Conservation (phyloP, 1,140 invertebrate genomes). For the Cheumatopsyche charites region DNA sequence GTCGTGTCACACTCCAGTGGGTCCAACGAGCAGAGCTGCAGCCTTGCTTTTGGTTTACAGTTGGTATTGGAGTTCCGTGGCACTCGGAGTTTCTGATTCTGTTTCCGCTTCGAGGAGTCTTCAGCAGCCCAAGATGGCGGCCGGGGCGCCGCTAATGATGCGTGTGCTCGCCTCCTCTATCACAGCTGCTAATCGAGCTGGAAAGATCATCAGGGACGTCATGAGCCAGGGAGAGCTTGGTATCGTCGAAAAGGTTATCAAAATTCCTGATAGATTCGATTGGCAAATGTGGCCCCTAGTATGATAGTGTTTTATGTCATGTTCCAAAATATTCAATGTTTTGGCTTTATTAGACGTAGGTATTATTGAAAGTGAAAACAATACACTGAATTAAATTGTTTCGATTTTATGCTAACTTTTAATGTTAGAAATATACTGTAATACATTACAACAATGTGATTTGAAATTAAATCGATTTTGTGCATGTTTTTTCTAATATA, state of each 20-base stretch:
- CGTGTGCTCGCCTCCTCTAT: constrained; percentile 72
- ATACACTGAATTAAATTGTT: too few species aligned
- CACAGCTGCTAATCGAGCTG: constrained; percentile 78
- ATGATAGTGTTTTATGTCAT: neutral
- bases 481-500: too few species aligned
- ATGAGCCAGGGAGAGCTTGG: constrained; percentile 86
- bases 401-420: too few species aligned
- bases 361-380: too few species aligned
- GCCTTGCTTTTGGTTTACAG: constrained; percentile 18
- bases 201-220: constrained; percentile 89
- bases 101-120: neutral
- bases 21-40: neutral
- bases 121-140: constrained; percentile 37
- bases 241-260: constrained; percentile 87
- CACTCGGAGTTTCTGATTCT: neutral
- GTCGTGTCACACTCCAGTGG: constrained; percentile 5
- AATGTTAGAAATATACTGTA: too few species aligned
- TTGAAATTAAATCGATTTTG: too few species aligned
- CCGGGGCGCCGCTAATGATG: constrained; percentile 58
- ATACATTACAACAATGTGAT: too few species aligned
- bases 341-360: too few species aligned
- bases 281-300: neutral
- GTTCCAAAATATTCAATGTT: neutral
- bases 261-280: neutral
- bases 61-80: neutral